These are phyloP conservation scores for Ursus arctos DNA, from an alignment of 2,113 vertebrate species.

Conservation along the genomic window DNA sequence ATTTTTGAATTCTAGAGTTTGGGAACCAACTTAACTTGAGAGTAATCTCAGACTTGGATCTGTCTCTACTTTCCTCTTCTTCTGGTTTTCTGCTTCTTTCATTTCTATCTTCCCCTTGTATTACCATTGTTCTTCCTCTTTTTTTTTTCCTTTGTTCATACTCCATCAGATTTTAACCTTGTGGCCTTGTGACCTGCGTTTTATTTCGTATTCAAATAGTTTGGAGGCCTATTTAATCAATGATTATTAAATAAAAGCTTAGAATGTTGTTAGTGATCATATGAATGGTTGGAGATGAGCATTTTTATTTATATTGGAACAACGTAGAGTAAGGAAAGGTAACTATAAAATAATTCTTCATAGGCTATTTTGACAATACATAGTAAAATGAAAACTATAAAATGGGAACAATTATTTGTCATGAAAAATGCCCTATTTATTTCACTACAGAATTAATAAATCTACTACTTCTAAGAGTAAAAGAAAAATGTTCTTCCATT, in stretches of 20 bases:
- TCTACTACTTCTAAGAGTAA: neutral
- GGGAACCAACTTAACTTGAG: neutral
- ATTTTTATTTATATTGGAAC: conserved; percentile 35
- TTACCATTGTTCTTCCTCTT: neutral
- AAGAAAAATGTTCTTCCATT: neutral
- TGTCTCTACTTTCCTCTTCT: neutral
- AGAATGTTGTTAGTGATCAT: neutral
- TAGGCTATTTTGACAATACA: neutral
- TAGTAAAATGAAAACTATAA: neutral
- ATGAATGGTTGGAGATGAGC: neutral
- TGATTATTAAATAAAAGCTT: neutral
- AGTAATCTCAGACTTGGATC: neutral
- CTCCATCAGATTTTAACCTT: neutral
- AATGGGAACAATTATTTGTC: neutral
- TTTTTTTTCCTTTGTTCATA: neutral
- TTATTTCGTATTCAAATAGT: neutral
- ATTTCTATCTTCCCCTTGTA: neutral
- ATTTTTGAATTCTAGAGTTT: neutral
- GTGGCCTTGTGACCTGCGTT: neutral
- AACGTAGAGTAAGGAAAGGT: neutral
- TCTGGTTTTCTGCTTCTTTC: neutral
- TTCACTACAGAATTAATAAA: neutral
- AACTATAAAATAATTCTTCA: neutral
- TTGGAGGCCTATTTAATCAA: neutral
- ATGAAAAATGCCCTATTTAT: conserved; percentile 1